phyloP scores from a whole-genome alignment of 2,888 invertebrate genomes.

The Nephrotoma guestfalica region DNA sequence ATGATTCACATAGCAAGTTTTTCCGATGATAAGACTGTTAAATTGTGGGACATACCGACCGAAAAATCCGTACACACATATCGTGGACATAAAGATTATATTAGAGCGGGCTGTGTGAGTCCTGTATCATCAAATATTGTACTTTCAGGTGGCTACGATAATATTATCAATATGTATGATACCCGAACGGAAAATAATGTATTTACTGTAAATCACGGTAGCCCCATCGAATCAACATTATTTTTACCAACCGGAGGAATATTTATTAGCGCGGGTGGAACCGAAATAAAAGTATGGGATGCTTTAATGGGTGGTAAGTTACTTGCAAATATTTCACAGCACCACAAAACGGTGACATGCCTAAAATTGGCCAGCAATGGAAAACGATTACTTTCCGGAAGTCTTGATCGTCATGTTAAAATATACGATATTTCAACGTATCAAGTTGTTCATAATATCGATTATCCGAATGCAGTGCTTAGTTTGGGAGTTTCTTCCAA shows the following conservation, averaged over 20 bases:
- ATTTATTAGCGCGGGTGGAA: slow-evolving; percentile 83
- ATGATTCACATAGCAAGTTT: slow-evolving; percentile 70
- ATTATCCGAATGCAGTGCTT: slow-evolving; percentile 81
- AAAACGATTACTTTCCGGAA: slow-evolving; percentile 72
- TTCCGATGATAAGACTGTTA: slow-evolving; percentile 78
- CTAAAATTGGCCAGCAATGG: slow-evolving; percentile 68
- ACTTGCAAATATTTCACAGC: slow-evolving; percentile 71
- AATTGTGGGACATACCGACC: slow-evolving; percentile 83
- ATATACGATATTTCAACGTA: slow-evolving; percentile 79
- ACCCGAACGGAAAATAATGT: slow-evolving; percentile 54
- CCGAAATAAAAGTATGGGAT: slow-evolving; percentile 88
- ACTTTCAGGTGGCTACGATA: slow-evolving; percentile 81
- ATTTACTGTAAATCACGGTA: slow-evolving; percentile 67
- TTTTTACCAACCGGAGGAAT: slow-evolving; percentile 82
- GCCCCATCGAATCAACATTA: slow-evolving; percentile 77
- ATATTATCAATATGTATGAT: slow-evolving; percentile 77
- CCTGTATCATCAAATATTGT: slow-evolving; percentile 61
- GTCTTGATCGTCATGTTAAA: slow-evolving; percentile 87
- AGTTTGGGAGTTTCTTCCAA: slow-evolving; percentile 61
- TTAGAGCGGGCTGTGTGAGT: slow-evolving; percentile 69
- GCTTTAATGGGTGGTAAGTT: slow-evolving; percentile 74
- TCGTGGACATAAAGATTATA: slow-evolving; percentile 61
- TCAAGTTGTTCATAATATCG: slow-evolving; percentile 74
- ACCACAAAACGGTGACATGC: slow-evolving; percentile 91
- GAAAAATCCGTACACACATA: slow-evolving; percentile 56